Evolutionary conservation across 1,140 invertebrate species (phyloP).

Genomic region (Pachypsylla venusta): DNA sequence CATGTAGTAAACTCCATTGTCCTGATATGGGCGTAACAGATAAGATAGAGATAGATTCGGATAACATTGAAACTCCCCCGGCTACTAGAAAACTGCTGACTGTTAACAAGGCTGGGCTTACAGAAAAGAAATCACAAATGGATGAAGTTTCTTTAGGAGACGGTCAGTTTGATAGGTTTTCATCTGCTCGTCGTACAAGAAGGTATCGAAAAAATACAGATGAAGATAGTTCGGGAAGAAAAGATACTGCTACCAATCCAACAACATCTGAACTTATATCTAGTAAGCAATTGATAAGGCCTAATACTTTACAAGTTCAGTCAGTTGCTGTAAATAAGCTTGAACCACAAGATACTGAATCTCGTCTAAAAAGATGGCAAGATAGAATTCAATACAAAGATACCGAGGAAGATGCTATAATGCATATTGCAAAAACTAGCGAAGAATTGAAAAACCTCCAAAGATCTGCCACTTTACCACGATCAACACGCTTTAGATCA

Average conservation of each 20-base stretch:
- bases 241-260: slow-evolving; percentile 25
- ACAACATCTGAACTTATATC: slow-evolving; percentile 34
- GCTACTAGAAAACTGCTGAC: slow-evolving; percentile 49
- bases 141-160: slow-evolving; percentile 26
- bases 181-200: slow-evolving; percentile 59
- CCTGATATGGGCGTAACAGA: slow-evolving; percentile 38
- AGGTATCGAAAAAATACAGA: slow-evolving; percentile 56
- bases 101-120: background rate
- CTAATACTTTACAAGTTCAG: slow-evolving; percentile 30
- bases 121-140: slow-evolving; percentile 17
- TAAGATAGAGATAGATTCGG: slow-evolving; percentile 72
- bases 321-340: slow-evolving; percentile 33
- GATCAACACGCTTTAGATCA: slow-evolving; percentile 10
- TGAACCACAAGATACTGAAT: slow-evolving; percentile 38
- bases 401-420: slow-evolving; percentile 28
- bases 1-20: slow-evolving; percentile 24
- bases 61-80: slow-evolving; percentile 80
- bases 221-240: slow-evolving; percentile 32
- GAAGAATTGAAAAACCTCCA: slow-evolving; percentile 33
- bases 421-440: slow-evolving; percentile 31
- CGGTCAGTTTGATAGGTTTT: slow-evolving; percentile 72
- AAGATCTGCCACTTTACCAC: slow-evolving; percentile 22
- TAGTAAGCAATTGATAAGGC: slow-evolving; percentile 36
- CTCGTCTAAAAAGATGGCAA: slow-evolving; percentile 44
- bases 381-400: slow-evolving; percentile 35